A percentile compares a stretch with the other conserved stretches of the same genome.
phyloP scores from a whole-genome alignment of 92 coral and sea anemone species.

The Umimayanthus kanabou region DNA sequence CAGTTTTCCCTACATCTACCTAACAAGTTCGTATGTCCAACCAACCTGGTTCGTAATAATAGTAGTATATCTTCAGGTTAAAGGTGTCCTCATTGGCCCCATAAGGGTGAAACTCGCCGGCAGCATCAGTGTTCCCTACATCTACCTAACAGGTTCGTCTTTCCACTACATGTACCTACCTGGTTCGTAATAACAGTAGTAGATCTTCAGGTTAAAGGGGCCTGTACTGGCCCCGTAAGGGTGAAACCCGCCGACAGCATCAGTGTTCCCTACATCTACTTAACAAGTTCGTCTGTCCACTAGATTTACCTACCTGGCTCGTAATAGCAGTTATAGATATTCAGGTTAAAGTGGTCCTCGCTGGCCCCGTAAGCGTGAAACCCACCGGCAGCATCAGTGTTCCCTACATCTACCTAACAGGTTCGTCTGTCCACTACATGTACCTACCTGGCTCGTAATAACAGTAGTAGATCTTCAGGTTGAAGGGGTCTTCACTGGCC shows the following conservation, averaged over 20 bases:
- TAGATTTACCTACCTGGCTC: constrained; percentile 71
- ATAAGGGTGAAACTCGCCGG: constrained; percentile 92
- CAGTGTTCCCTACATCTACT: constrained; percentile 69
- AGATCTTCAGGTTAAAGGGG: constrained; percentile 94
- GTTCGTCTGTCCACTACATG: no score
- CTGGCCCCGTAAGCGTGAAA: constrained; percentile 97
- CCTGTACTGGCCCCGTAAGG: constrained; percentile 99
- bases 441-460: constrained; percentile 77
- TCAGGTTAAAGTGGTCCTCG: constrained; percentile 96
- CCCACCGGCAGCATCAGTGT: constrained; percentile 93
- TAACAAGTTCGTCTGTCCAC: no score
- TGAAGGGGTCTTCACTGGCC: constrained; percentile 98
- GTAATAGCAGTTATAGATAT: constrained; percentile 93
- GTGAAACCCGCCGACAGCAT: constrained; percentile 88
- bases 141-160: no score
- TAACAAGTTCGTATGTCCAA: neutral
- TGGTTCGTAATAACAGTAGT: constrained; percentile 96
- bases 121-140: constrained; percentile 86
- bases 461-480: constrained; percentile 93
- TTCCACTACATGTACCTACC: neutral
- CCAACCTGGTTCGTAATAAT: constrained; percentile 82
- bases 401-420: constrained; percentile 38
- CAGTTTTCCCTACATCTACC: constrained; percentile 70
- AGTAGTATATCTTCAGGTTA: constrained; percentile 92
- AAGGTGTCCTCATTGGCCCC: constrained; percentile 99